Base-by-base conservation (phyloP, 2,113 vertebrate genomes). In the Gavia stellata region DNA sequence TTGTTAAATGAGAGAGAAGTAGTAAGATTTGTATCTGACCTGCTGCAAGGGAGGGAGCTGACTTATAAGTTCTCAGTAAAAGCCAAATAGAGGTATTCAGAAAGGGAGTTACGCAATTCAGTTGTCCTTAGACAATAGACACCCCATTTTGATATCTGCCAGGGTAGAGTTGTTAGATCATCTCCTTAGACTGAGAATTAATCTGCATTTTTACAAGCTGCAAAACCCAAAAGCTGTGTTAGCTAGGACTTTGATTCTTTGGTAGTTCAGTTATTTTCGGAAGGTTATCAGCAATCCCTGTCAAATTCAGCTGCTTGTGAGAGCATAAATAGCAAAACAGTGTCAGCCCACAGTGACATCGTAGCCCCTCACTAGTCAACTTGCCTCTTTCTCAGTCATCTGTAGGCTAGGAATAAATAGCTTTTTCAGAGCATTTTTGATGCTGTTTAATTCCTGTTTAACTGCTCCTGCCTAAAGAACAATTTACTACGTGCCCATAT, bases 261-360 rank as follows among this genome's bases (percentile, higher is more conserved):
- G 83, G 86, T 90, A 93, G 78, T 92, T 92, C 49, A 87, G 79
- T 70, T 92, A 91, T 96, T 92, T 95, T 91, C 26, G 31, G 88
- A 81, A 95, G 79, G 58, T 91, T 94, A 91, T 90, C 82, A 91
- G 70, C 92, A 82, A 70, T 74, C 90, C 70, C 82, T 94, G 78
- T 94, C 86, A 94, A 75, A 81, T 78, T 75, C 83, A 45, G 42
- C 93, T 6, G 2, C 81, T 94, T 94, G 56, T 80, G 90, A 86
- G 71, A 96, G 58, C 84, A 71, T 91, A 94, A 93, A 93, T 84
- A 92, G 82, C 88, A 83, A 75, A 70, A 28, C 49, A 63, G 44
- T 61, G 74, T 84, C 87, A 84, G 62, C 83, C 62, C 73, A 80
- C 62, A 16, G 89, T 53, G 87, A 58, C 86, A 86, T 87, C 78